phyloP scores from a whole-genome alignment of 1,140 invertebrate genomes.

The Achatina immaculata region DNA sequence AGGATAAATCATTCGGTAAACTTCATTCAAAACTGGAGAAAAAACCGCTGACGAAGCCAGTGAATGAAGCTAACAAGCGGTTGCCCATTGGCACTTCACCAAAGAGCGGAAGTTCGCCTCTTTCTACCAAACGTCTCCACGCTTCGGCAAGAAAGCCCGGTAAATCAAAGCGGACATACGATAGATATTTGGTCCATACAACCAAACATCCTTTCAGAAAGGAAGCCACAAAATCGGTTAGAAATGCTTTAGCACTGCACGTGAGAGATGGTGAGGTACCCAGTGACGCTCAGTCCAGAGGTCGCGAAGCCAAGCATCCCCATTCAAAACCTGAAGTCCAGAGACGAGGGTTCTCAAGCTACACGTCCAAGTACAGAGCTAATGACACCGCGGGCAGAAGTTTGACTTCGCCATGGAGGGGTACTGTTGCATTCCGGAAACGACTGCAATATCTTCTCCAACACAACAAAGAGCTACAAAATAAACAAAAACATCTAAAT shows the following conservation, averaged over 20 bases:
- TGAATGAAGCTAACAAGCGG: too few relatives aligned
- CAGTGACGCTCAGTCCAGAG: not conserved
- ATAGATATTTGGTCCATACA: not conserved
- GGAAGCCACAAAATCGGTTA: not conserved
- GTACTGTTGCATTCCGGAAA: not conserved
- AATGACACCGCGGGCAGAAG: not conserved
- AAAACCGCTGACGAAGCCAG: too few relatives aligned
- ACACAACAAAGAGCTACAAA: not conserved
- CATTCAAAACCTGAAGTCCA: not conserved
- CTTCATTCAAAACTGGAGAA: too few relatives aligned
- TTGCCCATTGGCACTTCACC: too few relatives aligned
- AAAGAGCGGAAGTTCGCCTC: too few relatives aligned
- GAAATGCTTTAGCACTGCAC: not conserved
- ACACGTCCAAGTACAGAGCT: not conserved
- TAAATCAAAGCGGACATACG: too few relatives aligned
- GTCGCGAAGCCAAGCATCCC: not conserved
- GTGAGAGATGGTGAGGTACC: not conserved
- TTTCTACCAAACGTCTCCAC: too few relatives aligned
- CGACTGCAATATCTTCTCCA: not conserved
- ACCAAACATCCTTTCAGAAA: not conserved
- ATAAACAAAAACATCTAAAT: not conserved
- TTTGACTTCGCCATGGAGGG: not conserved
- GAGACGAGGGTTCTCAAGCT: not conserved
- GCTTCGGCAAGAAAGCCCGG: too few relatives aligned
- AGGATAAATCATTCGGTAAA: too few relatives aligned